Evolutionary conservation across 2,797 vertebrate genomes (phyloP).

Genomic region (Catamblyrhynchus diadema): DNA sequence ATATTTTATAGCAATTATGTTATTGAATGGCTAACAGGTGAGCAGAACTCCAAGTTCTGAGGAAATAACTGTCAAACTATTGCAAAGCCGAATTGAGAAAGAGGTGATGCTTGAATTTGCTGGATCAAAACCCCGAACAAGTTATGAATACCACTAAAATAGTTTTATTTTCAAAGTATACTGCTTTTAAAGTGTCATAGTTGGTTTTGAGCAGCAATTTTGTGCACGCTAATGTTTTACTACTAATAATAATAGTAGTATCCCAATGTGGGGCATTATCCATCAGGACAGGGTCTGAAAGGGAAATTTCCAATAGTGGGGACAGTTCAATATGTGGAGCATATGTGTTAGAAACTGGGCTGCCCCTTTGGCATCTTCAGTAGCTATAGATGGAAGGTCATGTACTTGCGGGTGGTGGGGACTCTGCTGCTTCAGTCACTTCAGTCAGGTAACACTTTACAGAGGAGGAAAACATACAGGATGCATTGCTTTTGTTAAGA

Average conservation of each 20-base stretch:
- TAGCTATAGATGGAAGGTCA: background rate
- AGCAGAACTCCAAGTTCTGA: background rate
- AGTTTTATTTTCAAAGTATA: background rate
- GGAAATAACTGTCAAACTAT: background rate
- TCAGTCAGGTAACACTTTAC: background rate
- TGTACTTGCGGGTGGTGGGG: fast-evolving
- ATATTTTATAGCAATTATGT: background rate
- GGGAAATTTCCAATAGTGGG: background rate
- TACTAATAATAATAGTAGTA: background rate
- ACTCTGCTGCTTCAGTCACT: background rate
- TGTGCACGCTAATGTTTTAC: background rate
- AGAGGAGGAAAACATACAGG: background rate
- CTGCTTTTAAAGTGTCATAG: background rate
- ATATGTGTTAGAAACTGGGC: background rate
- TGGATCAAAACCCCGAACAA: background rate
- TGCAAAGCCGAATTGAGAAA: background rate
- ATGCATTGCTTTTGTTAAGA: background rate
- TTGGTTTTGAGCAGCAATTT: background rate
- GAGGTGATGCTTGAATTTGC: background rate
- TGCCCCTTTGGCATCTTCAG: background rate
- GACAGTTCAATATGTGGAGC: fast-evolving
- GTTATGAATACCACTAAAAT: background rate
- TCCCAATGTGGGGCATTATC: background rate
- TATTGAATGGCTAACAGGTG: background rate
- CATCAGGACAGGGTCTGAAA: background rate